Evolutionary conservation across 2,888 invertebrate species (phyloP).

Genomic region (Dolomedes plantarius): DNA sequence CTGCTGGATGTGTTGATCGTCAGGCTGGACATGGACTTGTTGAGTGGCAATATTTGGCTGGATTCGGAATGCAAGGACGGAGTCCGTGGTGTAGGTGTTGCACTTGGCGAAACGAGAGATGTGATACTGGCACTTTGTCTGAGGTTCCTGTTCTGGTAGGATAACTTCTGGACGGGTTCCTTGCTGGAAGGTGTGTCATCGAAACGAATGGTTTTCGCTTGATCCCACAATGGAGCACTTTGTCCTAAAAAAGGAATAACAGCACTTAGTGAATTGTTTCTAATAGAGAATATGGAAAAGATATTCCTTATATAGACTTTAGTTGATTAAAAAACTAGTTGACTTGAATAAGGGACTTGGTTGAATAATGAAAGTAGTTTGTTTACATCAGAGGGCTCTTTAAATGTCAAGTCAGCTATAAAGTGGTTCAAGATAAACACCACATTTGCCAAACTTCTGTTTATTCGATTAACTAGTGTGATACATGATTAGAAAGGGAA

Average conservation of each 20-base stretch:
- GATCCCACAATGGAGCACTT: slow-evolving; percentile 68
- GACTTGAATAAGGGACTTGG: no score
- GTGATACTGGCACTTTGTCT: slow-evolving; percentile 71
- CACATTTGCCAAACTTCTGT: no score
- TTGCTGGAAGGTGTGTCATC: slow-evolving; percentile 20
- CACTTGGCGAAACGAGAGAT: slow-evolving; percentile 29
- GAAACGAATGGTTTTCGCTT: slow-evolving; percentile 61
- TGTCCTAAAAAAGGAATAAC: slow-evolving; percentile 38
- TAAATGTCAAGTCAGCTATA: no score
- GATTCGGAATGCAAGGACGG: slow-evolving; percentile 3
- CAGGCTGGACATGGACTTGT: slow-evolving; percentile 62
- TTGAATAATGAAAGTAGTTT: no score
- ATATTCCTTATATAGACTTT: no score
- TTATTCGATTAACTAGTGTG: no score
- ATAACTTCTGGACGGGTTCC: background rate
- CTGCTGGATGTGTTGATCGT: slow-evolving; percentile 30
- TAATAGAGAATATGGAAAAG: no score
- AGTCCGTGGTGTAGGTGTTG: background rate
- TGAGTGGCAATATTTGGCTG: slow-evolving; percentile 26
- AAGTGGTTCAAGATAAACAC: no score
- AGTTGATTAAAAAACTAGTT: no score
- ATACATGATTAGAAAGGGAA: no score
- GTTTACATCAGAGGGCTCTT: no score
- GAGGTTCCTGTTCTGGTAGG: slow-evolving; percentile 23
- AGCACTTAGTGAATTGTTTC: no score